Base-by-base conservation (phyloP, 2,888 invertebrate genomes). In the Tubulanus polymorphus region DNA sequence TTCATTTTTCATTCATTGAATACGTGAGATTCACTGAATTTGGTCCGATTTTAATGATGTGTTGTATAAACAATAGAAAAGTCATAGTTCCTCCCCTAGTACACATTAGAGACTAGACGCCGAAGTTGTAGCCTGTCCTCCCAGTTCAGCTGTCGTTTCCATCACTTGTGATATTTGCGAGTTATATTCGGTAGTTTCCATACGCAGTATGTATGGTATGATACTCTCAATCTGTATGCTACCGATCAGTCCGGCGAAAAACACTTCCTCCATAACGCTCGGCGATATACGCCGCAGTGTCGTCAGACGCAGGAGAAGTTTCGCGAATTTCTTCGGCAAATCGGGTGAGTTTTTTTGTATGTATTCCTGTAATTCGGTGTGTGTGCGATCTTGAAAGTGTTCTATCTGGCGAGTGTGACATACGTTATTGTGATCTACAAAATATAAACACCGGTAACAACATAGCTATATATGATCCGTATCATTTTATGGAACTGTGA, bases 151-250 rank as follows among this genome's bases (percentile, higher is more conserved):
- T n/a, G 26, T 48, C 3, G 47, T 20, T 48, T 20, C n/a, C 25
- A 45, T 3, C 3, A 6, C 30, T 8, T 30, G 25, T 8, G 70
- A 67, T 69, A 74, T 71, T 60, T 74, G 74, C 5, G 70, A 67
- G 54, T 72, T 73, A 55, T 77, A 78, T 57, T 77, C 76, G 1
- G 74, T 72, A 0, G 75, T 73, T 57, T 79, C 83, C 83, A 83
- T 84, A 61, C 85, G 88, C 65, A 97, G 84, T 73, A 97, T 88
- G 70, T 83, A 93, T 28, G 95, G 95, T 79, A 97, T 90, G 66
- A 96, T 90, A 73, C 90, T 91, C 74, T 96, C 93, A 58, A 97
- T 93, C 81, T 93, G 91, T 68, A 96, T 90, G 78, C 93, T 92
- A 46, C 91, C 90, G 68, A 93, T 88, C 59, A 95, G 85, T 72